phyloP scores from a whole-genome alignment of 2,113 vertebrate species.

The Seriola dumerili region DNA sequence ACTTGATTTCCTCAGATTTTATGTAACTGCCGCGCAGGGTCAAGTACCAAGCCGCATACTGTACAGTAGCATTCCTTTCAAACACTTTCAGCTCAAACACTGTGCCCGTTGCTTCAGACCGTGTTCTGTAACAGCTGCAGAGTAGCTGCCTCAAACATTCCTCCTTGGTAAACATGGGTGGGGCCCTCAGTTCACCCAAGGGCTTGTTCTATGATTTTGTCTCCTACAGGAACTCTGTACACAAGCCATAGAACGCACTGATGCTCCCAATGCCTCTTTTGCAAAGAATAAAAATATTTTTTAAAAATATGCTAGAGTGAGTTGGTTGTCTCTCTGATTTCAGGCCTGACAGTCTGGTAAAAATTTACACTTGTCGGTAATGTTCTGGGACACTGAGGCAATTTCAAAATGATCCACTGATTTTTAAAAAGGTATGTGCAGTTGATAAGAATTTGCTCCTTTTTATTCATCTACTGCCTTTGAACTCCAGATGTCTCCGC shows the following conservation, averaged over 20 bases:
- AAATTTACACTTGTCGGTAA: constrained; percentile 9
- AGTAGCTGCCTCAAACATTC: constrained; percentile 82
- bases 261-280: constrained; percentile 82
- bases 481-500: constrained; percentile 63
- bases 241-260: constrained; percentile 80
- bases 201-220: constrained; percentile 75
- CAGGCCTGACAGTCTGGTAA: not conserved
- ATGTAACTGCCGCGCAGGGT: constrained; percentile 57
- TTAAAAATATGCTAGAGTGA: constrained; percentile 48
- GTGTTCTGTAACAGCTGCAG: constrained; percentile 75
- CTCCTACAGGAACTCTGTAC: constrained; percentile 75
- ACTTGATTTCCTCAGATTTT: constrained; percentile 36
- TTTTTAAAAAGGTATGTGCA: constrained; percentile 32
- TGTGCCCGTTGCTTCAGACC: constrained; percentile 68
- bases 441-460: constrained; percentile 40
- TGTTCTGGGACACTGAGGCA: constrained; percentile 6
- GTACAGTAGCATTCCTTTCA: constrained; percentile 77
- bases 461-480: constrained; percentile 43
- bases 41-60: constrained; percentile 44
- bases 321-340: constrained; percentile 33
- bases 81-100: constrained; percentile 71
- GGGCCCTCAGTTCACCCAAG: constrained; percentile 74
- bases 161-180: constrained; percentile 82
- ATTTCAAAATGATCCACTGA: constrained; percentile 21
- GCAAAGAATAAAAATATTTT: constrained; percentile 82